Conservation (phyloP, 2,888 invertebrate genomes). For the Linyphia triangularis region DNA sequence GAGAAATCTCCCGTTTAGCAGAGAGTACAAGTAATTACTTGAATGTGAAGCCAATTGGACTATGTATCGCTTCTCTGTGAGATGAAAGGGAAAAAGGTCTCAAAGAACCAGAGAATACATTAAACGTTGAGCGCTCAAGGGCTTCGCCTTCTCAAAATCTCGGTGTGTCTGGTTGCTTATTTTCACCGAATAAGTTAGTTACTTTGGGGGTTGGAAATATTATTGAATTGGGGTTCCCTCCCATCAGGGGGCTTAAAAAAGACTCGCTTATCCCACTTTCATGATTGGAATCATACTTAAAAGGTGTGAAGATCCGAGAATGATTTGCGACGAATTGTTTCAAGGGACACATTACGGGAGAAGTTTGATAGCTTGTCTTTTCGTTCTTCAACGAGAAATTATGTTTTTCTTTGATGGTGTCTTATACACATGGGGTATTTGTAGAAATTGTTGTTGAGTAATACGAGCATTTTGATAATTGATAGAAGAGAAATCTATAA, state of each 20-base stretch:
- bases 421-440: not conserved
- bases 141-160: constrained; percentile 36
- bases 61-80: constrained; percentile 56
- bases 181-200: constrained; percentile 45
- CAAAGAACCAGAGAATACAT: constrained; percentile 64
- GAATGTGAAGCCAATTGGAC: constrained; percentile 73
- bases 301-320: constrained; percentile 59
- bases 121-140: constrained; percentile 58
- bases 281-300: constrained; percentile 67
- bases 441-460: not conserved
- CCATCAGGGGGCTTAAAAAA: constrained; percentile 47
- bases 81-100: constrained; percentile 34
- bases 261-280: constrained; percentile 55
- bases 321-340: constrained; percentile 52
- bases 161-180: constrained; percentile 58
- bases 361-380: constrained; percentile 15
- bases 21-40: constrained; percentile 75
- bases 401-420: not conserved
- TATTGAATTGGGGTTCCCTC: constrained; percentile 69
- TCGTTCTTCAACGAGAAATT: not conserved
- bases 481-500: no score
- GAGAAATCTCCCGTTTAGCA: constrained; percentile 61
- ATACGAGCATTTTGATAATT: not conserved
- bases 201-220: constrained; percentile 11
- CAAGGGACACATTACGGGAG: constrained; percentile 37